phyloP scores from a whole-genome alignment of 2,113 vertebrate genomes.

The Ameiurus melas region DNA sequence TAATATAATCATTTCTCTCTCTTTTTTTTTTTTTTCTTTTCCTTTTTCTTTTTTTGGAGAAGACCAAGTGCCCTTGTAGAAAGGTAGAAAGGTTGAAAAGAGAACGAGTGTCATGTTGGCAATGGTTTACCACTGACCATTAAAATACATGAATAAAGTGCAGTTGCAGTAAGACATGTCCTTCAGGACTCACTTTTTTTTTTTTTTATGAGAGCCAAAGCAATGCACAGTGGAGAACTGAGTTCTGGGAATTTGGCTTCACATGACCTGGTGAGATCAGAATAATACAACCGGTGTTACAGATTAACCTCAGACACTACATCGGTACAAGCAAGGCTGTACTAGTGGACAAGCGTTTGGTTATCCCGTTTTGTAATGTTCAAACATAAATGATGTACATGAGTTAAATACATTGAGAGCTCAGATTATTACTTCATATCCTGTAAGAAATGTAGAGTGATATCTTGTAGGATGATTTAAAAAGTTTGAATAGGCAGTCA shows the following conservation, averaged over 20 bases:
- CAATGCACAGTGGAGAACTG: not conserved
- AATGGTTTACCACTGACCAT: not conserved
- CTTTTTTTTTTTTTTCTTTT: not conserved
- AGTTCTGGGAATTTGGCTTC: not conserved
- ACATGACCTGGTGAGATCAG: not conserved
- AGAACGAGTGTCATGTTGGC: not conserved
- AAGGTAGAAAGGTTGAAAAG: not conserved
- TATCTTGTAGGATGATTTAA: not conserved
- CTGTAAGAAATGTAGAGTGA: not conserved
- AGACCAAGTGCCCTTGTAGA: not conserved
- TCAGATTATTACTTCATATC: not conserved
- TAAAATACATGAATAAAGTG: slow-evolving; percentile 9
- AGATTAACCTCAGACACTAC: not conserved
- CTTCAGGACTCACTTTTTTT: not conserved
- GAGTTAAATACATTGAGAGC: not conserved
- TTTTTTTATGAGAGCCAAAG: not conserved
- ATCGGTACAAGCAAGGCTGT: not conserved
- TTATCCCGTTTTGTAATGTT: not conserved
- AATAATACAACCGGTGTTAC: not conserved
- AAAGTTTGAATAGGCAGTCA: not conserved
- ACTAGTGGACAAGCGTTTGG: not conserved
- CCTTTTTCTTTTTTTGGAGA: not conserved
- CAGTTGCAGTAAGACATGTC: slow-evolving; percentile 5
- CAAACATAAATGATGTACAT: not conserved
- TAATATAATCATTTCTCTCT: not conserved